These are phyloP conservation scores for Eledone cirrhosa DNA, from an alignment of 2,888 invertebrate genomes.

Conservation along the genomic window DNA sequence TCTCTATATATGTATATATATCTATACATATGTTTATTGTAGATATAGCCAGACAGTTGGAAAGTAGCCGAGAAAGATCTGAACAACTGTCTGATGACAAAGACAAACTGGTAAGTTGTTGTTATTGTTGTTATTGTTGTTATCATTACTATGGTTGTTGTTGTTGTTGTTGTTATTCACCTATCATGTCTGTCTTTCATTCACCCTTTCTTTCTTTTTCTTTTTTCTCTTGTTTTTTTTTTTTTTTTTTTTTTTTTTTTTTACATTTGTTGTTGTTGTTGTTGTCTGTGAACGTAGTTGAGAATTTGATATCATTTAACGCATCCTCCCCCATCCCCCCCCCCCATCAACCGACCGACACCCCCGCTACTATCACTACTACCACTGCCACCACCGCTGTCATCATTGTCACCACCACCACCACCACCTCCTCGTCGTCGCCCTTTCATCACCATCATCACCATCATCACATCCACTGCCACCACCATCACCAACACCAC, in stretches of 20 bases:
- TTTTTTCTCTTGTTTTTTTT: background rate
- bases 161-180: background rate
- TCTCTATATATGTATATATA: too few relatives aligned
- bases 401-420: background rate
- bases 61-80: conserved; percentile 50
- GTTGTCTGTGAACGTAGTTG: background rate
- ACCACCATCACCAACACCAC: too few relatives aligned
- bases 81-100: conserved; percentile 58
- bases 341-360: too few relatives aligned
- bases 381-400: background rate
- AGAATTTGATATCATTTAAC: too few relatives aligned
- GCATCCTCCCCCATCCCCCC: too few relatives aligned
- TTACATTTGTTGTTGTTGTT: background rate
- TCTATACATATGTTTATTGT: too few relatives aligned
- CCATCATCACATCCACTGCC: too few relatives aligned
- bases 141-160: background rate
- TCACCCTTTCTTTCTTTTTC: too few relatives aligned
- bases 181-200: background rate
- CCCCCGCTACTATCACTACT: too few relatives aligned
- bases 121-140: background rate
- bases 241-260: background rate
- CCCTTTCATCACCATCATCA: too few relatives aligned
- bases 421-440: conserved; percentile 1
- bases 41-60: conserved; percentile 60
- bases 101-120: conserved; percentile 55